These are phyloP conservation scores for Blastomussa wellsi DNA, from an alignment of 92 coral and sea anemone genomes.

Conservation along the genomic window DNA sequence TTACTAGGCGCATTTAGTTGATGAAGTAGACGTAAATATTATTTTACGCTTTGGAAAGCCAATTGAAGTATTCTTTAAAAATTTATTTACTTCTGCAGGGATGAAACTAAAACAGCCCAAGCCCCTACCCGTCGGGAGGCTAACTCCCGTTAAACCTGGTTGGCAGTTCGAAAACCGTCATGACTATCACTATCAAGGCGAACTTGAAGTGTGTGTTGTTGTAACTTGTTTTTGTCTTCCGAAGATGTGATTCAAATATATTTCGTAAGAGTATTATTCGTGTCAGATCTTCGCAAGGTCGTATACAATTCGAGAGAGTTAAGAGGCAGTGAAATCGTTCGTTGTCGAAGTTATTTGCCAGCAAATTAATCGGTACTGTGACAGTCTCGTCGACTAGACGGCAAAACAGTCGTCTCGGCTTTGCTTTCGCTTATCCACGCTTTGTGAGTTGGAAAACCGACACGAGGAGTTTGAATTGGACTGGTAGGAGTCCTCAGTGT, in stretches of 20 bases:
- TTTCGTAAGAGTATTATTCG: conserved; percentile 4
- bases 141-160: conserved; percentile 18
- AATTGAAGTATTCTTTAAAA: neutral
- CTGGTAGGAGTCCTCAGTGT: conserved; percentile 43
- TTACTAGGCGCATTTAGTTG: neutral
- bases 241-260: conserved; percentile 32
- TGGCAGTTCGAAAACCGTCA: conserved; percentile 1
- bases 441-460: conserved; percentile 30
- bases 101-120: neutral
- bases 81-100: neutral
- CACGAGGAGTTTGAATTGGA: conserved; percentile 39
- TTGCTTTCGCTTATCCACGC: conserved; percentile 14
- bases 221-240: conserved; percentile 33
- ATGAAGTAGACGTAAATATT: neutral
- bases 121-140: conserved; percentile 9
- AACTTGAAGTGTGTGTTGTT: conserved; percentile 31
- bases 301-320: conserved; percentile 2
- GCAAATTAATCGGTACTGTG: conserved; percentile 7
- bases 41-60: neutral
- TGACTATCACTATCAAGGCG: conserved; percentile 33
- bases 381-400: neutral
- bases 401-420: conserved; percentile 10
- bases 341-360: neutral
- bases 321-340: neutral
- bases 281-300: neutral